phyloP scores from a whole-genome alignment of 2,113 vertebrate species.

The Hippocampus abdominalis region DNA sequence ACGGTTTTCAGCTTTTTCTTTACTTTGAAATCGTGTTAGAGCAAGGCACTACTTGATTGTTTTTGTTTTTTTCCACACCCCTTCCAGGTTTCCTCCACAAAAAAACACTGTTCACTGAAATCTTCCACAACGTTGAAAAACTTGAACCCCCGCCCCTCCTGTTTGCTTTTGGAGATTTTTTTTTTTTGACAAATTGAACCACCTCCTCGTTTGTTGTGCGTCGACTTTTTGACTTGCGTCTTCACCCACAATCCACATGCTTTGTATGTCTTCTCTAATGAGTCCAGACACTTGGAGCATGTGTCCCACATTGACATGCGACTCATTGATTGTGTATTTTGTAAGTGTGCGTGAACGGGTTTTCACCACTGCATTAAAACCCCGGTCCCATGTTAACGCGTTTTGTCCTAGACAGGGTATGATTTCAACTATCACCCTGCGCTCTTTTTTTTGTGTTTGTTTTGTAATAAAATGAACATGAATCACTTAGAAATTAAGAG shows the following conservation, averaged over 20 bases:
- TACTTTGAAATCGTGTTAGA: background rate
- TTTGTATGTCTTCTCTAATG: conserved; percentile 56
- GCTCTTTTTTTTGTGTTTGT: conserved; percentile 41
- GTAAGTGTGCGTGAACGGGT: conserved; percentile 59
- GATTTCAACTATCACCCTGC: conserved; percentile 39
- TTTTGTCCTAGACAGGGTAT: conserved; percentile 47
- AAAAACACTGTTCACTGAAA: conserved; percentile 44
- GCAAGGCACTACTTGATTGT: conserved; percentile 27
- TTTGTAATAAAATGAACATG: conserved; percentile 64
- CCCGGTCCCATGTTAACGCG: conserved; percentile 55
- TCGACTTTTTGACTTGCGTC: conserved; percentile 51
- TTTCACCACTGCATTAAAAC: conserved; percentile 76
- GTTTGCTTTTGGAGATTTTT: conserved; percentile 22
- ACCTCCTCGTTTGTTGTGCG: conserved; percentile 36
- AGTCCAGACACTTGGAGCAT: conserved; percentile 63
- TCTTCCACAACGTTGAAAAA: conserved; percentile 58
- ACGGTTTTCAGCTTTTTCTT: conserved; percentile 24
- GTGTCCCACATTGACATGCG: conserved; percentile 57
- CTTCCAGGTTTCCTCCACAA: conserved; percentile 30
- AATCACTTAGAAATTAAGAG: conserved; percentile 71
- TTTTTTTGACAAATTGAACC: conserved; percentile 20
- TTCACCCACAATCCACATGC: conserved; percentile 52
- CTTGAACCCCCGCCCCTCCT: conserved; percentile 47
- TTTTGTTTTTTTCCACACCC: conserved; percentile 19
- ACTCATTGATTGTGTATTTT: conserved; percentile 57